A percentile compares a stretch with the other conserved stretches of the same genome.
Conservation (phyloP, 2,113 vertebrate species). For the Prochilodus magdalenae region DNA sequence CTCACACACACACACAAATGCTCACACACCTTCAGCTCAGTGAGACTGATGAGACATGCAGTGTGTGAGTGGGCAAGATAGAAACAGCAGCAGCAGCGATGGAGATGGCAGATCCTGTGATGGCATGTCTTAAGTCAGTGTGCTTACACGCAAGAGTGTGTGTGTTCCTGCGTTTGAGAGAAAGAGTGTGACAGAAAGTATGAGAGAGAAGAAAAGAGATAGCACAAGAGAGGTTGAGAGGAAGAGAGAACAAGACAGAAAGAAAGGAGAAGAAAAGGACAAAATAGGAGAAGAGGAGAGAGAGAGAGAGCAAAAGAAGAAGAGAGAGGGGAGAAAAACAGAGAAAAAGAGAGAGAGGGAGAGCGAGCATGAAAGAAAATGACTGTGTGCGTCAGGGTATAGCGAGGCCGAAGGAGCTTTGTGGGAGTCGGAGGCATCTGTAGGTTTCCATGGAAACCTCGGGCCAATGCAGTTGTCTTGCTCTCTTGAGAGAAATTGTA, state of each 20-base stretch:
- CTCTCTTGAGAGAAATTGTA: constrained; percentile 37
- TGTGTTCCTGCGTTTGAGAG: constrained; percentile 8
- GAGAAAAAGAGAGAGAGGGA: background rate
- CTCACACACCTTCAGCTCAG: constrained; percentile 28
- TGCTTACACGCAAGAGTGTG: constrained; percentile 19
- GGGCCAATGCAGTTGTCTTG: constrained; percentile 53
- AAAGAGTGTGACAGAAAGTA: background rate
- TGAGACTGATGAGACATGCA: constrained; percentile 38
- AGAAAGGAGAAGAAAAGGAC: background rate
- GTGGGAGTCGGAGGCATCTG: constrained; percentile 56
- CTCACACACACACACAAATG: constrained; percentile 27
- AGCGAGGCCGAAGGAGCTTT: constrained; percentile 47
- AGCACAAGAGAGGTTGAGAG: background rate
- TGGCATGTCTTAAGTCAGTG: constrained; percentile 13
- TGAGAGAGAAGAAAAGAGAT: background rate
- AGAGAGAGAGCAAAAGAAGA: background rate
- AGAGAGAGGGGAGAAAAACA: background rate
- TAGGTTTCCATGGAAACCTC: constrained; percentile 57
- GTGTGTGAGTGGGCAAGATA: constrained; percentile 34
- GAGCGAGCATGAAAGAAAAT: constrained; percentile 16
- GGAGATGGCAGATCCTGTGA: constrained; percentile 34
- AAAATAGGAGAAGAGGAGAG: constrained; percentile 2
- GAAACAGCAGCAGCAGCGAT: constrained; percentile 10
- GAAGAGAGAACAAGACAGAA: background rate
- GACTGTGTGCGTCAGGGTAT: constrained; percentile 20